A percentile compares a stretch with the other conserved stretches of the same genome.
Evolutionary conservation across 2,797 vertebrate genomes (phyloP).

Genomic region (Eleutherodactylus coqui): DNA sequence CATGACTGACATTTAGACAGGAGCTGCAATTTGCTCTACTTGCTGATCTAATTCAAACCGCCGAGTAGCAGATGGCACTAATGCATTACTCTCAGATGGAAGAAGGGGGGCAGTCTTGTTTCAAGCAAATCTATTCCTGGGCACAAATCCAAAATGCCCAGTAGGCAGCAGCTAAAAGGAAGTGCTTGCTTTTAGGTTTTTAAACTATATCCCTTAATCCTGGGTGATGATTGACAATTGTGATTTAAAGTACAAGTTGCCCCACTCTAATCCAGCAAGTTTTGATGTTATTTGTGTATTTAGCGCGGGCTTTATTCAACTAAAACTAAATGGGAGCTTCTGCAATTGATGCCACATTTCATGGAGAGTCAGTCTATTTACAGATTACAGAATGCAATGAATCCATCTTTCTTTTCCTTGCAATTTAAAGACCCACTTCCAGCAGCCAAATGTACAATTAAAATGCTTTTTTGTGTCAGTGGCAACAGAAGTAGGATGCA

Average conservation of each 20-base stretch:
- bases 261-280: conserved; percentile 98
- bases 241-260: conserved; percentile 99
- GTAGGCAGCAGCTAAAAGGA: conserved; percentile 97
- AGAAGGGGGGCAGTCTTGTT: conserved; percentile 98
- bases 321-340: conserved; percentile 78
- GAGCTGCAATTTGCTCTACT: conserved; percentile 69
- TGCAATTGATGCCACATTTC: conserved; percentile 80
- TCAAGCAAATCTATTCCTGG: conserved; percentile 87
- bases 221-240: conserved; percentile 99
- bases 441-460: conserved; percentile 76
- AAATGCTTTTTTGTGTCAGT: conserved; percentile 74
- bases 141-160: conserved; percentile 84
- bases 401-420: conserved; percentile 70
- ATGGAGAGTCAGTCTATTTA: conserved; percentile 78
- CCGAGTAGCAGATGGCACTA: conserved; percentile 69
- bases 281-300: conserved; percentile 99
- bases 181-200: conserved; percentile 99
- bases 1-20: conserved; percentile 64
- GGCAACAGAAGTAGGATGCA: conserved; percentile 69
- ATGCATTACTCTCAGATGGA: conserved; percentile 75
- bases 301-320: conserved; percentile 94
- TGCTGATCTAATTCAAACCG: conserved; percentile 65
- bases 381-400: conserved; percentile 77
- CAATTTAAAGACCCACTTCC: conserved; percentile 72
- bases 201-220: conserved; percentile 99